Conservation (phyloP, 92 coral and sea anemone genomes). For the Epizoanthus illoricatus region DNA sequence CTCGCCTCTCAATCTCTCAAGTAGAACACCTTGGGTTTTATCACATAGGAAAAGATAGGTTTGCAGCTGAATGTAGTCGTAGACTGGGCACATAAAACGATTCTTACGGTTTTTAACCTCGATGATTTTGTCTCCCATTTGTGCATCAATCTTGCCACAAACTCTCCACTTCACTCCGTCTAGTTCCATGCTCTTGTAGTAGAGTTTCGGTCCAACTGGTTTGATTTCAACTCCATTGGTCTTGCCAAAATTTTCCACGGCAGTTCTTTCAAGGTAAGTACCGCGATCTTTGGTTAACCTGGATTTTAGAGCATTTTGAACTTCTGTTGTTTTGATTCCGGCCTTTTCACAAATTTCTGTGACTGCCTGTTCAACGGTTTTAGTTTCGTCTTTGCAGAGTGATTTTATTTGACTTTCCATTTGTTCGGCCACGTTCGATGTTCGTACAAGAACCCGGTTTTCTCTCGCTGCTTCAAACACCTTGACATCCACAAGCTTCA, state of each 20-base stretch:
- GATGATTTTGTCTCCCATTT: constrained; percentile 72
- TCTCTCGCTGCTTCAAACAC: constrained; percentile 59
- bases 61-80: constrained; percentile 89
- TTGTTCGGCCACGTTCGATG: constrained; percentile 47
- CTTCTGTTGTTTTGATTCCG: constrained; percentile 56
- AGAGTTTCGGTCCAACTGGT: constrained; percentile 47
- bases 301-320: constrained; percentile 71
- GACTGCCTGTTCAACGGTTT: constrained; percentile 71
- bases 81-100: constrained; percentile 86
- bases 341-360: constrained; percentile 75
- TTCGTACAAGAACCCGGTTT: constrained; percentile 51
- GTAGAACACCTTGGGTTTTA: constrained; percentile 71
- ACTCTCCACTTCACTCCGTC: constrained; percentile 77
- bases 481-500: constrained; percentile 56
- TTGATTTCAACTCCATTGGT: constrained; percentile 63
- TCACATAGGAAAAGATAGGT: constrained; percentile 80
- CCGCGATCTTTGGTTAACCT: constrained; percentile 86
- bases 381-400: constrained; percentile 75
- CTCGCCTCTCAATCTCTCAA: constrained; percentile 74
- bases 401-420: constrained; percentile 55
- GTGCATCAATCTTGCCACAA: constrained; percentile 88
- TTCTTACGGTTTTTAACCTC: constrained; percentile 92
- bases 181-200: constrained; percentile 58
- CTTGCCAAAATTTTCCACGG: constrained; percentile 68
- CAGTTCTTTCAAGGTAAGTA: constrained; percentile 73